A percentile compares a stretch with the other conserved stretches of the same genome.
Conservation (phyloP, 2,113 vertebrate genomes). For the Lepus americanus region DNA sequence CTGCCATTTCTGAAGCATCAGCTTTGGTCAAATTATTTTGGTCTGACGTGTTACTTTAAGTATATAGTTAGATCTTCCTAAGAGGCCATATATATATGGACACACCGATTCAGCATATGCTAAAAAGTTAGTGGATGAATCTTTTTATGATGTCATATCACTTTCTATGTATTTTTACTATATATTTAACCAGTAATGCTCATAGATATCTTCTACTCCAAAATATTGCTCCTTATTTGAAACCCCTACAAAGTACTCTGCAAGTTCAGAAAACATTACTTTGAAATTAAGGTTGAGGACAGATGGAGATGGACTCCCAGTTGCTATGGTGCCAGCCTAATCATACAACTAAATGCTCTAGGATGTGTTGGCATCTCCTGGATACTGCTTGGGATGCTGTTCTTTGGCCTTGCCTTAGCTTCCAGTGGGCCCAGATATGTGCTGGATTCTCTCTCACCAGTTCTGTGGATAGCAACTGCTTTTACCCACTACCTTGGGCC, state of each 20-base stretch:
- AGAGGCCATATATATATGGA: neutral
- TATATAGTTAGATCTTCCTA: neutral
- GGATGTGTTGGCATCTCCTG: neutral
- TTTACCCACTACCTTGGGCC: neutral
- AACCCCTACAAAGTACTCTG: neutral
- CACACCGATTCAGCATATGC: neutral
- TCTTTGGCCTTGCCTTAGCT: neutral
- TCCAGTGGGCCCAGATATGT: neutral
- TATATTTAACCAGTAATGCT: neutral
- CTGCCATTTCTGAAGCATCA: neutral
- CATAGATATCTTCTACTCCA: neutral
- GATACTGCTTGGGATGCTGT: neutral
- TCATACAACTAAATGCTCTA: neutral
- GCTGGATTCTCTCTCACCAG: neutral
- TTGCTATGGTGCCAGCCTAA: neutral
- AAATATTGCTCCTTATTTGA: neutral
- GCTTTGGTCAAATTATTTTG: slow-evolving; percentile 31
- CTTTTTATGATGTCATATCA: neutral
- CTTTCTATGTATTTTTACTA: neutral
- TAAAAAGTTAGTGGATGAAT: neutral
- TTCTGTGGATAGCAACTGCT: neutral
- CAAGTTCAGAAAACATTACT: neutral
- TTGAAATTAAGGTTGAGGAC: neutral
- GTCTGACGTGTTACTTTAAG: neutral
- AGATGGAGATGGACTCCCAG: neutral